These are phyloP conservation scores for Coleophora deauratella DNA, from an alignment of 2,888 invertebrate species.

Conservation along the genomic window DNA sequence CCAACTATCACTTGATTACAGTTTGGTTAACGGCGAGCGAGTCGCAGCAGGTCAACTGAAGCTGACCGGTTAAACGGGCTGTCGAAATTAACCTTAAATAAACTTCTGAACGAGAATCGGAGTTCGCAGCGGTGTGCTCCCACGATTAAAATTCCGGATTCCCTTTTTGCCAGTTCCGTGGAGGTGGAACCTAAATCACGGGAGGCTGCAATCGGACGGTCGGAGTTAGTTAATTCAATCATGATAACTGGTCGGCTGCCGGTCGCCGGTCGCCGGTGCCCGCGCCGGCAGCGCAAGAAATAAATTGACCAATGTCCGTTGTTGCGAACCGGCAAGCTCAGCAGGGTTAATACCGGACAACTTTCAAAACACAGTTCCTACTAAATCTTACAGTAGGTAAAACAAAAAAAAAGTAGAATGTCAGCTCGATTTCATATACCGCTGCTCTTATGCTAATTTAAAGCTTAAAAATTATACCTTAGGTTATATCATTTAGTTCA, in stretches of 20 bases:
- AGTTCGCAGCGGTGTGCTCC: constrained; percentile 34
- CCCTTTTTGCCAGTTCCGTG: constrained; percentile 42
- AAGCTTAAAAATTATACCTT: no score
- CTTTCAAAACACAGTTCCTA: no score
- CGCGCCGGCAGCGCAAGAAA: constrained; percentile 57
- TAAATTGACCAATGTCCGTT: constrained; percentile 69
- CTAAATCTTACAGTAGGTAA: no score
- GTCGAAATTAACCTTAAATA: constrained; percentile 63
- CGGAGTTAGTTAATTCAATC: constrained; percentile 59
- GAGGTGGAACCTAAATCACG: constrained; percentile 21
- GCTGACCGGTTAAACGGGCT: constrained; percentile 39
- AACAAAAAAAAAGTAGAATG: no score
- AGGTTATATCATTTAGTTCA: no score
- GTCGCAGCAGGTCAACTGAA: constrained; percentile 35
- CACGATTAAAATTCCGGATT: constrained; percentile 60
- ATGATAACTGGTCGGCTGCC: constrained; percentile 59
- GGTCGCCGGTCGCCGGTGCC: constrained; percentile 1
- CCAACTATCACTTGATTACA: constrained; percentile 6
- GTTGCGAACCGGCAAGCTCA: constrained; percentile 26
- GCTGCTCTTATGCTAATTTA: no score
- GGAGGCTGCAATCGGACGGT: not conserved
- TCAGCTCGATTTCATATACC: no score
- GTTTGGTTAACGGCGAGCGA: constrained; percentile 24
- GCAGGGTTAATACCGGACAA: constrained; percentile 30
- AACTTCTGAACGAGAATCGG: constrained; percentile 26